These are phyloP conservation scores for Orthosia cruda DNA, from an alignment of 2,888 invertebrate genomes.

Conservation along the genomic window DNA sequence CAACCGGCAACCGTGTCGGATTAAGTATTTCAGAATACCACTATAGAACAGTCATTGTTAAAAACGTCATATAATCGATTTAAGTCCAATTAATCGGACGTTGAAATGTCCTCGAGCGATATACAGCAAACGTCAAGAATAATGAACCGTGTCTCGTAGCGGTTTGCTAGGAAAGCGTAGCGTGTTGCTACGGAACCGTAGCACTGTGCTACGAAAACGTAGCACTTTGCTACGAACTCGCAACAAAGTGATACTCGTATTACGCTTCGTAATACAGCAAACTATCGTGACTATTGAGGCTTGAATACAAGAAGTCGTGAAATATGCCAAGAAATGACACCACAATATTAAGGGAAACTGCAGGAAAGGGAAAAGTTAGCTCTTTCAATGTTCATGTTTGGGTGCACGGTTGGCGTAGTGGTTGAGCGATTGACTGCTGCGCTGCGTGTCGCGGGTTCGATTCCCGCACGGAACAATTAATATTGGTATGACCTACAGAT, in stretches of 20 bases:
- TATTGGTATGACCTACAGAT: too few species aligned
- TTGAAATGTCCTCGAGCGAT: neutral
- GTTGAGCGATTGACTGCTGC: too few species aligned
- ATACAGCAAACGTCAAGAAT: neutral
- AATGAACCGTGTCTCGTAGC: neutral
- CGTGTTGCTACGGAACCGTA: conserved; percentile 4
- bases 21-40: neutral
- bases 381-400: conserved; percentile 12
- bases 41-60: neutral
- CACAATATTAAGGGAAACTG: neutral
- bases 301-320: neutral
- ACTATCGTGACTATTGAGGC: neutral
- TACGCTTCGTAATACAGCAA: neutral
- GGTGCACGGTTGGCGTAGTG: too few species aligned
- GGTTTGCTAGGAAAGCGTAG: neutral
- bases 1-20: too few species aligned
- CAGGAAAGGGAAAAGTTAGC: neutral
- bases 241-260: too few species aligned
- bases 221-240: too few species aligned
- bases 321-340: neutral
- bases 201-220: neutral
- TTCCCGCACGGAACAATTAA: too few species aligned
- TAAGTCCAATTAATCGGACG: neutral
- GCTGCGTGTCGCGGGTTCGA: too few species aligned
- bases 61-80: neutral